Base-by-base conservation (phyloP, 2,797 vertebrate genomes). In the Huso huso region DNA sequence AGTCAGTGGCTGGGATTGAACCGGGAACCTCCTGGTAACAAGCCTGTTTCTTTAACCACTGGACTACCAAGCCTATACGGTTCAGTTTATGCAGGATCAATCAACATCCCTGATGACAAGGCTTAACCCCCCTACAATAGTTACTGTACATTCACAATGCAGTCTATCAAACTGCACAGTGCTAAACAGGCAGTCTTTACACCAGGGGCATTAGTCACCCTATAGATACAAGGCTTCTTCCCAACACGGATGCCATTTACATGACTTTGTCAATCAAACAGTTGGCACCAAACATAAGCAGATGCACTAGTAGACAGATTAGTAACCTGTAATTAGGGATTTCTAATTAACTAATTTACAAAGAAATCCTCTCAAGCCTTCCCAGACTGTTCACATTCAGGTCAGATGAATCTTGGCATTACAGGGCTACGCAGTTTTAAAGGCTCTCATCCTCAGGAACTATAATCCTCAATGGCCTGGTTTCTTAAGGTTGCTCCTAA, bases 291-390 rank as follows among this genome's bases (percentile, higher is more conserved):
- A 77, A 73, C 69, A 77, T 87, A 87, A 90, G 78, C 82, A 65
- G 79, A 83, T 72, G 72, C 74, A 83, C 77, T 79, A 74, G 70
- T 73, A 84, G 76, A 86, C 83, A 86, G 89, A 91, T 92, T 90
- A 92, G 76, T 73, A 77, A 66, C 69, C 71, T 78, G 78, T 87
- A 89, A 90, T 90, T 86, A 87, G 83, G 86, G 88, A 90, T 89
- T 89, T 88, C 78, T 84, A 89, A 93, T 93, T 87, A 91, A 87
- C 87, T 87, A 84, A 92, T 91, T 93, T 88, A 84, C 84, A 83
- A 71, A 62, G 68, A 83, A 86, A 86, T 84, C 81, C 80, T 81
- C 78, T 80, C 74, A 77, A 66, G 75, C 71, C 74, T 70, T 73
- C 51, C 71, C 68, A 53, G 75, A 79, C 73, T 66, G 69, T 75